Percentiles rank a stretch among this genome's conserved stretches.
Evolutionary conservation across 2,888 invertebrate genomes (phyloP).

Genomic region (Sarcophaga caerulescens): DNA sequence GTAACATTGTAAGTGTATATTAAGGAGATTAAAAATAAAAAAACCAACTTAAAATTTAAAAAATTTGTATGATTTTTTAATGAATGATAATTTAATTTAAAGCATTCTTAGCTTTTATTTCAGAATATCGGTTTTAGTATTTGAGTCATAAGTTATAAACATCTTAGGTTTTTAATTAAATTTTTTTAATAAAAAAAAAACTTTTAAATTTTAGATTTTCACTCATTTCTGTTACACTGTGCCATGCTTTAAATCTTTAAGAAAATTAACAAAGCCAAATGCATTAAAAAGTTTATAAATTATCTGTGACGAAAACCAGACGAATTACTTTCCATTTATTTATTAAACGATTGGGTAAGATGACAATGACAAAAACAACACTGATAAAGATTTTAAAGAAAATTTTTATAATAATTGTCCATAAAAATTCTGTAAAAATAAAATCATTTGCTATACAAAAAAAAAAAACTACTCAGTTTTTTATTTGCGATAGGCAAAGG

Average conservation of each 20-base stretch:
- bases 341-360: conserved; percentile 60
- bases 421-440: too few species aligned
- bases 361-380: conserved; percentile 10
- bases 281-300: conserved; percentile 71
- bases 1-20: not conserved
- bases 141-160: too few species aligned
- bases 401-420: not conserved
- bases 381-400: not conserved
- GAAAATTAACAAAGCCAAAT: conserved; percentile 14
- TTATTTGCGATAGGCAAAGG: too few species aligned
- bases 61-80: too few species aligned
- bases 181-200: too few species aligned
- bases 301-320: conserved; percentile 76
- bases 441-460: too few species aligned
- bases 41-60: not conserved
- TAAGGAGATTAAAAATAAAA: not conserved
- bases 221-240: conserved; percentile 10
- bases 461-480: too few species aligned
- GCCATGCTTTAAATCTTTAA: conserved; percentile 18
- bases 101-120: too few species aligned
- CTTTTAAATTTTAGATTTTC: not conserved
- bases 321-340: conserved; percentile 80
- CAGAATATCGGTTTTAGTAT: too few species aligned
- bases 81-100: too few species aligned
- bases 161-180: too few species aligned